Evolutionary conservation across 1,140 invertebrate species (phyloP).

Genomic region (Drosophila arizonae): DNA sequence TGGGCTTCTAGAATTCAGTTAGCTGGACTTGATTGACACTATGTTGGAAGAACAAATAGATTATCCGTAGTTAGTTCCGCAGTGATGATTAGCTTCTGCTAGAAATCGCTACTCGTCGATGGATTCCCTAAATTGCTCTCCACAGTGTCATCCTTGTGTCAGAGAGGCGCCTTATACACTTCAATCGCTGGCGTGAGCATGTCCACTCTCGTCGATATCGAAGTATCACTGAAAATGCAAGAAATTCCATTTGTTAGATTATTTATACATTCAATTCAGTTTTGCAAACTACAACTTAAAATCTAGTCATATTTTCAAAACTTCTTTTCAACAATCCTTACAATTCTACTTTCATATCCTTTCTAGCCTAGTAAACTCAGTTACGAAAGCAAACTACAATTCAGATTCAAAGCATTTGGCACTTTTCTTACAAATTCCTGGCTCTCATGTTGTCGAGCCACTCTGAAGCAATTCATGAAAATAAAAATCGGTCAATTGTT

Average conservation of each 20-base stretch:
- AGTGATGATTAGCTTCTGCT: conserved; percentile 77
- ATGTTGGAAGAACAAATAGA: conserved; percentile 83
- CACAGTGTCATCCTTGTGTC: conserved; percentile 87
- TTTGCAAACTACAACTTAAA: not conserved
- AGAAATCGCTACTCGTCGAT: conserved; percentile 83
- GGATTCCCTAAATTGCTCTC: conserved; percentile 85
- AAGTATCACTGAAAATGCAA: conserved; percentile 84
- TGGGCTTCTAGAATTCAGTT: conserved; percentile 47
- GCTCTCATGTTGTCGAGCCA: not conserved
- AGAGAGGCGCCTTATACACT: conserved; percentile 86
- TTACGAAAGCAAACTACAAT: too few species aligned
- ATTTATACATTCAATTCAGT: not conserved
- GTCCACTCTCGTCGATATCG: conserved; percentile 86
- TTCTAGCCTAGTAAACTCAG: too few species aligned
- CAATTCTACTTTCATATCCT: too few species aligned
- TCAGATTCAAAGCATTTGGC: not conserved
- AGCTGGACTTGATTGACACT: conserved; percentile 78
- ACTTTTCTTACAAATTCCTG: not conserved
- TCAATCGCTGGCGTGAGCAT: conserved; percentile 85
- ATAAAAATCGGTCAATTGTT: conserved; percentile 31
- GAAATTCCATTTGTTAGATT: not conserved
- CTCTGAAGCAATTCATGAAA: conserved; percentile 8
- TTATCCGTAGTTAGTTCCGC: conserved; percentile 81
- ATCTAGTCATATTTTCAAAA: not conserved
- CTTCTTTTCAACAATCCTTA: too few species aligned